These are phyloP conservation scores for Cryptocephalus moraei DNA, from an alignment of 2,888 invertebrate species.

Conservation along the genomic window DNA sequence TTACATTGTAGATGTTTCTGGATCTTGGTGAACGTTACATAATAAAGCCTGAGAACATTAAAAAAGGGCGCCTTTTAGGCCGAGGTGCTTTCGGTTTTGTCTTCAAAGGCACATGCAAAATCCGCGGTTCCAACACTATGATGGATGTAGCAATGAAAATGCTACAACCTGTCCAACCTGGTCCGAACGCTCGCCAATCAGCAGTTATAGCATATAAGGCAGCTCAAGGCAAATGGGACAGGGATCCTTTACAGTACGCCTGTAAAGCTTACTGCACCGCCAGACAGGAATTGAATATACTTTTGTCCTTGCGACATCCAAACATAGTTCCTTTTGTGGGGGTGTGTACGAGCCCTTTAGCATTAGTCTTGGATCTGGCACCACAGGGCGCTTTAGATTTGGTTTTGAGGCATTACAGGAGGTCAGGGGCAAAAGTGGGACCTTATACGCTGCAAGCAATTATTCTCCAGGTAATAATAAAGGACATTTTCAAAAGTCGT, in stretches of 20 bases:
- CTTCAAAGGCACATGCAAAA: conserved; percentile 66
- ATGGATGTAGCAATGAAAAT: conserved; percentile 88
- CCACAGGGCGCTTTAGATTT: conserved; percentile 86
- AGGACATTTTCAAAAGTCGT: neutral
- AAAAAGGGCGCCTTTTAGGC: conserved; percentile 67
- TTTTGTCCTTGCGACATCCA: conserved; percentile 74
- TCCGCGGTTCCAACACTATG: conserved; percentile 44
- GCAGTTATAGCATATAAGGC: conserved; percentile 42
- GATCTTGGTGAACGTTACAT: conserved; percentile 77
- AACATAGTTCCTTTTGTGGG: conserved; percentile 90
- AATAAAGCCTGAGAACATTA: conserved; percentile 73
- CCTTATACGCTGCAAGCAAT: conserved; percentile 74
- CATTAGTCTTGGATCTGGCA: conserved; percentile 81
- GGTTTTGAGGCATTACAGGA: conserved; percentile 72
- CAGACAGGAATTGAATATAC: conserved; percentile 84
- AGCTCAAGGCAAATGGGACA: conserved; percentile 81
- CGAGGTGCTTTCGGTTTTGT: conserved; percentile 99
- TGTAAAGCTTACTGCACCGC: conserved; percentile 96
- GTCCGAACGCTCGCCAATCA: conserved; percentile 53
- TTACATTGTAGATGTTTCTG: conserved; percentile 55
- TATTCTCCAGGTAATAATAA: conserved; percentile 61
- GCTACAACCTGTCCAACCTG: conserved; percentile 88
- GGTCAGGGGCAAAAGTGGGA: conserved; percentile 74
- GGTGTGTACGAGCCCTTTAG: conserved; percentile 79
- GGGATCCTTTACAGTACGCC: conserved; percentile 84